These are phyloP conservation scores for Verasper variegatus DNA, from an alignment of 2,113 vertebrate genomes.

Conservation along the genomic window DNA sequence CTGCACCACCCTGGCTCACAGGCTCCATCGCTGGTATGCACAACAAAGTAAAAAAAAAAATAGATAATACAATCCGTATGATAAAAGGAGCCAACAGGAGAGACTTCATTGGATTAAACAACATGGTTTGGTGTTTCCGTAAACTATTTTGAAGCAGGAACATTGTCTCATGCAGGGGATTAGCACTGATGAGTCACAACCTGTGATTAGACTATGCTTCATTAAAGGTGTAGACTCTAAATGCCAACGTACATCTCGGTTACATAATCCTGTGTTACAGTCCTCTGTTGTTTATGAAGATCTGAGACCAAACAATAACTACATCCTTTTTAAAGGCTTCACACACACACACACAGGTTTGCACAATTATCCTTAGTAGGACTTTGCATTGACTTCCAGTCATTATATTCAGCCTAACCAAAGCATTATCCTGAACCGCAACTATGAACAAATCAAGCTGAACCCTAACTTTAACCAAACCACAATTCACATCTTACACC, in stretches of 20 bases:
- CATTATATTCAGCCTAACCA: no score
- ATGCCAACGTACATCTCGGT: neutral
- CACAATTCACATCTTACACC: no score
- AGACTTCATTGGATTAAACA: slow-evolving; percentile 24
- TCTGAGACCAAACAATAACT: neutral
- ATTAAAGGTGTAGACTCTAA: slow-evolving; percentile 5
- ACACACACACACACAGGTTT: neutral
- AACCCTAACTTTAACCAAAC: no score
- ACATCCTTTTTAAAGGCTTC: neutral
- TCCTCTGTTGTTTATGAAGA: slow-evolving; percentile 13
- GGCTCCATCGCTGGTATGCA: neutral
- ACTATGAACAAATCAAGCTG: no score
- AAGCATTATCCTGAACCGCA: no score
- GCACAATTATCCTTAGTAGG: no score
- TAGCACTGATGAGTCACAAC: slow-evolving; percentile 24
- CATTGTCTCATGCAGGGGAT: slow-evolving; percentile 26
- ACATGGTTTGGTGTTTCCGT: neutral
- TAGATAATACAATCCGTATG: neutral
- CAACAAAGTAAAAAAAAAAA: neutral
- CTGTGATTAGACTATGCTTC: neutral
- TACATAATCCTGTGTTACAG: slow-evolving; percentile 16
- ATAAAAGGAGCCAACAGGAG: neutral
- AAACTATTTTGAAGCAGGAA: slow-evolving; percentile 18
- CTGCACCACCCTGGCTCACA: neutral
- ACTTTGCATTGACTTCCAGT: no score